Evolutionary conservation across 2,113 vertebrate species (phyloP), one percentile per base, ranked within the genome.

Genomic region (Oncorhynchus gorbuscha): DNA sequence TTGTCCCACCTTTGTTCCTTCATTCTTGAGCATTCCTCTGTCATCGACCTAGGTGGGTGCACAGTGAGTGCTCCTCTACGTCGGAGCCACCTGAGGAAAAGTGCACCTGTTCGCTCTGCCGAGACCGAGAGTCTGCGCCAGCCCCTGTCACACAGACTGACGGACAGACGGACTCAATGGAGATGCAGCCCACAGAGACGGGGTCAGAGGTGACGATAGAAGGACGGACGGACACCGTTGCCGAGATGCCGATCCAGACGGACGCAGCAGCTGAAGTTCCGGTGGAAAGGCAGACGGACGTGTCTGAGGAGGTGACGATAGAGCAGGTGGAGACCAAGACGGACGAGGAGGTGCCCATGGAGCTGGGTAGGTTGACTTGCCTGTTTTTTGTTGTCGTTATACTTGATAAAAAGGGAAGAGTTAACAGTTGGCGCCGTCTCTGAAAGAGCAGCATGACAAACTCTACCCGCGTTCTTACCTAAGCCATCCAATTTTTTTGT

Each of bases 21-120:
- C 65, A 18, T 32, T 76, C 30, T 24, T 75, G n/a, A 24, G 75
- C 78, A 6, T 49, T 16, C 30, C 81, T 72, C 32, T 64, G 51
- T 45, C 59, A 28, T 30, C 20, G 67, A 16, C 20, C n/a, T 59
- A 94, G 94, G 79, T 92, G 84, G 84, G 88, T 93, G 73, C 94
- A 94, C 83, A 82, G 78, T 55, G 92, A 92, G 73, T 94, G 94
- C 86, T 79, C 90, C 24, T 74, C 79, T 73, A 49, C 67, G 0
- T 77, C 71, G 32, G 89, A 85, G 64, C 28, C 79, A 70, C 75
- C 82, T 58, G 89, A 91, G 79, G 81, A 87, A 68, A 92, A 91
- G 80, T 87, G 81, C 78, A 79, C 90, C 73, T 94, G 93, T 81
- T 67, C 84, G 75, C 88, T 91, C 78, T 94, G 94, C 75, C 90